Base-by-base conservation (phyloP, 2,113 vertebrate genomes). In the Sula dactylatra region DNA sequence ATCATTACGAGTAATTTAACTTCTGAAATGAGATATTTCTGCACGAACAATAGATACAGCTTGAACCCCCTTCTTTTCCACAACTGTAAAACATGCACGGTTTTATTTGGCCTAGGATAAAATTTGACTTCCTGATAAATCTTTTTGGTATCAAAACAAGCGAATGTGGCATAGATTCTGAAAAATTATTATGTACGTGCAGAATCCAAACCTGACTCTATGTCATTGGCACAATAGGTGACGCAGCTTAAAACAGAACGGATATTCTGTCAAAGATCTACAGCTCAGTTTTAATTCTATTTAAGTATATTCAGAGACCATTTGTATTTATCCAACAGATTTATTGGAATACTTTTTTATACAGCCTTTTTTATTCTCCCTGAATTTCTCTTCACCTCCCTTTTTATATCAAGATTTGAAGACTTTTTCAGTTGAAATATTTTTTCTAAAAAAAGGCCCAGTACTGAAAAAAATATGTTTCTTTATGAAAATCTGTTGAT, bases 11-110 rank as follows among this genome's bases (percentile, higher is more conserved):
- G 88, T 64, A 88, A 93, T 94, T 94, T 86, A 83, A 90, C 54
- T 83, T 96, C 11, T 92, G 90, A 92, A 94, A 93, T 34, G 21
- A 90, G 93, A 86, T 95, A 79, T 96, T 96, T 96, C 69, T 96
- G 42, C 72, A 71, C 0, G 5, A 94, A 94, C 85, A 95, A 93
- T 88, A 83, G 92, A 81, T 90, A 55, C 45, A 59, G 61, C 76
- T 86, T 92, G 64, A 93, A 67, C 6, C 34, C 45, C 59, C 88
- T 86, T 92, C 59, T 90, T 96, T 96, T 90, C 90, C 92, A 95
- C 93, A 94, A 62, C 52, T 81, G 67, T 92, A 90, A 96, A 86
- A 90, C 66, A 78, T 8, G 9, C 31, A 85, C 47, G 11, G 73
- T 94, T 82, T 58, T 36, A 42, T 45, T 38, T 67, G 32, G 32